Conservation (phyloP, 2,797 vertebrate genomes). For the Gouania willdenowi region DNA sequence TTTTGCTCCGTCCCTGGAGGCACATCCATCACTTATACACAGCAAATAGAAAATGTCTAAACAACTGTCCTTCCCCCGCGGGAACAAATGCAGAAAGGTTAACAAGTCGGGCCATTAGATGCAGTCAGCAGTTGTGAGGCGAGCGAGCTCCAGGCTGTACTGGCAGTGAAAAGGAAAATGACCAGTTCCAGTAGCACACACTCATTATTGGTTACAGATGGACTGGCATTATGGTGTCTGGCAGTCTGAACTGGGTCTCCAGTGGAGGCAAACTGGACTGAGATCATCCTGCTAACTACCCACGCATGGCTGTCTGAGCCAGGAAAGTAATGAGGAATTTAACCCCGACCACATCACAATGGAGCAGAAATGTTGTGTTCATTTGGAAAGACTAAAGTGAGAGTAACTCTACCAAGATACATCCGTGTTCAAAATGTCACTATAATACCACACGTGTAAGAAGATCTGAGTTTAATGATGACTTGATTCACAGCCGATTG, state of each 20-base stretch:
- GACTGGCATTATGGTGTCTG: slow-evolving; percentile 75
- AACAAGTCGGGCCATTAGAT: slow-evolving; percentile 53
- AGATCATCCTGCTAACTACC: slow-evolving; percentile 72
- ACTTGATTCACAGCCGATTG: background rate
- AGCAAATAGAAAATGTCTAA: slow-evolving; percentile 69
- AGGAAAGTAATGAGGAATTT: slow-evolving; percentile 73
- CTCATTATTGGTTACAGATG: slow-evolving; percentile 71
- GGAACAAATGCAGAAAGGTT: slow-evolving; percentile 64
- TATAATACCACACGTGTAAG: background rate
- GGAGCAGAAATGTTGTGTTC: background rate
- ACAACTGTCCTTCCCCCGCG: slow-evolving; percentile 67
- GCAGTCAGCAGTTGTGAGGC: slow-evolving; percentile 56
- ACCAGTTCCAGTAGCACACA: slow-evolving; percentile 66
- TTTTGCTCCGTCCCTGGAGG: slow-evolving; percentile 50
- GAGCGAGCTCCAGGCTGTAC: slow-evolving; percentile 48
- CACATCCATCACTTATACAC: slow-evolving; percentile 69
- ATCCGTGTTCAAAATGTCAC: background rate
- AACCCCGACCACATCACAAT: slow-evolving; percentile 68
- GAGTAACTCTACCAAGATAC: too few relatives aligned
- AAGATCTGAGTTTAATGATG: background rate
- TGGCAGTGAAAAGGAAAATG: slow-evolving; percentile 68
- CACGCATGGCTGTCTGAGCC: slow-evolving; percentile 56
- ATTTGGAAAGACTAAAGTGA: background rate
- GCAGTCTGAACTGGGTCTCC: slow-evolving; percentile 65
- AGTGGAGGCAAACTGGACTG: slow-evolving; percentile 64